phyloP scores from a whole-genome alignment of 2,888 invertebrate genomes.

The Apamea anceps region DNA sequence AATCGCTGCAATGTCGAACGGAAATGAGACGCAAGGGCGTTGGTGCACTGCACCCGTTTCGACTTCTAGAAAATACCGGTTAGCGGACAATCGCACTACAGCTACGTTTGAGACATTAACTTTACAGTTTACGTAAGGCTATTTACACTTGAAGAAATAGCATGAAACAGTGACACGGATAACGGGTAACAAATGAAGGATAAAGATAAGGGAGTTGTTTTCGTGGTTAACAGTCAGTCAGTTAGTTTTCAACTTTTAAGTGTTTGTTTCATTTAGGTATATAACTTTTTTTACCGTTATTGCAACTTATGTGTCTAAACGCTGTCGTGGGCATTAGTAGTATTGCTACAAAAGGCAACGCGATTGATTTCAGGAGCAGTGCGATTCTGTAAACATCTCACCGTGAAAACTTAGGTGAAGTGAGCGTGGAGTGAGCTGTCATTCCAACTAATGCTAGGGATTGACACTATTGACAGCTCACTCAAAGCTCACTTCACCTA shows the following conservation, averaged over 20 bases:
- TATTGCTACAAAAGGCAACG: not conserved
- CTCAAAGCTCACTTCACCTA: too few species aligned
- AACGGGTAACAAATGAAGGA: slow-evolving; percentile 1
- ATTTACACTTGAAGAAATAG: slow-evolving; percentile 11
- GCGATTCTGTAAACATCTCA: too few species aligned
- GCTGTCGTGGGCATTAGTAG: not conserved
- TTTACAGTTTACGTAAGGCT: not conserved
- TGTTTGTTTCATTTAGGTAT: not conserved
- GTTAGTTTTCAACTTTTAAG: not conserved
- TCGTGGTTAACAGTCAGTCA: not conserved
- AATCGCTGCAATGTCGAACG: slow-evolving; percentile 26
- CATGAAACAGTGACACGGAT: slow-evolving; percentile 1
- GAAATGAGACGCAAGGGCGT: slow-evolving; percentile 23
- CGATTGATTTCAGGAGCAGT: not conserved
- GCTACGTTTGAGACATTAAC: slow-evolving; percentile 1
- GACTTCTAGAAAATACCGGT: slow-evolving; percentile 6
- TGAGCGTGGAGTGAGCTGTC: too few species aligned
- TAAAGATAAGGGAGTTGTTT: not conserved
- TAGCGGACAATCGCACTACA: not conserved
- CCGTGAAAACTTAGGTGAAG: too few species aligned
- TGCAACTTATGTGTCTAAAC: not conserved
- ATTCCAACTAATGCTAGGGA: too few species aligned
- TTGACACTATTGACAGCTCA: too few species aligned
- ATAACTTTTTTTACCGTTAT: not conserved
- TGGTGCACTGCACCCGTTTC: slow-evolving; percentile 5